Conservation (phyloP, 1,140 invertebrate genomes). For the Ips nitidus region DNA sequence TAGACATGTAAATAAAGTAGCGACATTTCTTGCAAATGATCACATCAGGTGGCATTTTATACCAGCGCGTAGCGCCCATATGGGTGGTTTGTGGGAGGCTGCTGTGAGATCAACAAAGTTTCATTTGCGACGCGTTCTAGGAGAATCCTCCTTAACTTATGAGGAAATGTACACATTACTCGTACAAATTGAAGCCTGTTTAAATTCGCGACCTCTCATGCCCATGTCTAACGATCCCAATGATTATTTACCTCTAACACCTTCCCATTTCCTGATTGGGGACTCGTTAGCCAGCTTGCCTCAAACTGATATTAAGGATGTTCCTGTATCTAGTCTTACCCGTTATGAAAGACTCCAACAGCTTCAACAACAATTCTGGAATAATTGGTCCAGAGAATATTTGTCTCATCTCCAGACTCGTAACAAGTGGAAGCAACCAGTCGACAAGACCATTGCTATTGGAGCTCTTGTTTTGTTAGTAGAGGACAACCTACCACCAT, state of each 20-base stretch:
- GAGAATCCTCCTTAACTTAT: constrained; percentile 31
- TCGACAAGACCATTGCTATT: background rate
- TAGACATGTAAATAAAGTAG: background rate
- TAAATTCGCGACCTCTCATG: no score
- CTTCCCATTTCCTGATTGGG: constrained; percentile 1
- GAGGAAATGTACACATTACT: constrained; percentile 21
- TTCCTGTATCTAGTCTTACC: background rate
- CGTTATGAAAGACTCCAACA: background rate
- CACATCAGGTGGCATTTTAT: constrained; percentile 51
- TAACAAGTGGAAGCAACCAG: background rate
- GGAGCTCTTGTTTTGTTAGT: background rate
- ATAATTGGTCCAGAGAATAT: background rate
- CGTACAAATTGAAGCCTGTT: no score
- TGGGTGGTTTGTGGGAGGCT: constrained; percentile 54
- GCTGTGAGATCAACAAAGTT: constrained; percentile 51
- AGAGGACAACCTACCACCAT: background rate
- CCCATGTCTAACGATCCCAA: background rate
- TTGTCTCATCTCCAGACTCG: background rate
- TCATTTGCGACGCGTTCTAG: constrained; percentile 44
- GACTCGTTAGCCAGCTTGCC: background rate
- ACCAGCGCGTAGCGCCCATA: constrained; percentile 51
- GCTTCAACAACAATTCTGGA: background rate
- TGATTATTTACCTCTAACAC: background rate
- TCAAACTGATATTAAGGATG: background rate
- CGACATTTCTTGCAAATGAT: background rate